Conservation (phyloP, 2,888 invertebrate species). For the Oxyscelio sp. region DNA sequence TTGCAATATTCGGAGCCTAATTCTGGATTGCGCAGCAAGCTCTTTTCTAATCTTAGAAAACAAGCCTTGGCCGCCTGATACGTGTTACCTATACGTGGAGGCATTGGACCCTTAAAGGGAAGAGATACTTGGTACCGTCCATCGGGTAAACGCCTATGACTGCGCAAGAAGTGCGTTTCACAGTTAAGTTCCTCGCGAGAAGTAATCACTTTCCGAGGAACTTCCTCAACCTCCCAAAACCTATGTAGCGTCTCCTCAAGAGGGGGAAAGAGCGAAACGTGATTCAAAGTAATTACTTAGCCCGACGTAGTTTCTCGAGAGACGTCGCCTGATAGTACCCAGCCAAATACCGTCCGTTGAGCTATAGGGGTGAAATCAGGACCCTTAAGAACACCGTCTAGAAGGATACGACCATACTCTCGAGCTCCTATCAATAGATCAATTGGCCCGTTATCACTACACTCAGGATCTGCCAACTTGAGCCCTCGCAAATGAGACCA, state of each 20-base stretch:
- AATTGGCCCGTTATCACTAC: not conserved
- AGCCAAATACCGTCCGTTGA: not conserved
- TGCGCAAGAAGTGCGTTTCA: no score
- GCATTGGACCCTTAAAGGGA: not conserved
- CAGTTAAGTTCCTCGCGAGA: no score
- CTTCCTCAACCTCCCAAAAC: no score
- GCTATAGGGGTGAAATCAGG: not conserved
- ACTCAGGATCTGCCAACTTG: not conserved
- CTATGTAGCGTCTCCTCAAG: not conserved
- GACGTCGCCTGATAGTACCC: not conserved
- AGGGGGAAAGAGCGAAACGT: not conserved
- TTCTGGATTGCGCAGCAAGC: not conserved
- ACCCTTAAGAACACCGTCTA: not conserved
- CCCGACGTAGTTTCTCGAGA: not conserved
- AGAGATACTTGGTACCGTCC: constrained; percentile 15
- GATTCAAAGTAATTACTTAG: not conserved
- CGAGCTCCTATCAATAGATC: not conserved
- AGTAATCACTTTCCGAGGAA: no score
- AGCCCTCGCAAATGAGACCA: not conserved
- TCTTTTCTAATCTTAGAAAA: not conserved
- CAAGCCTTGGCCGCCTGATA: not conserved
- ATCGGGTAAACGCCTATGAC: no score
- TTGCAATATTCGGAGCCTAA: not conserved
- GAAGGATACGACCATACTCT: not conserved
- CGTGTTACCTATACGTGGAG: constrained; percentile 2